Conservation (phyloP, 2,888 invertebrate species). For the Caenorhabditis wallacei region DNA sequence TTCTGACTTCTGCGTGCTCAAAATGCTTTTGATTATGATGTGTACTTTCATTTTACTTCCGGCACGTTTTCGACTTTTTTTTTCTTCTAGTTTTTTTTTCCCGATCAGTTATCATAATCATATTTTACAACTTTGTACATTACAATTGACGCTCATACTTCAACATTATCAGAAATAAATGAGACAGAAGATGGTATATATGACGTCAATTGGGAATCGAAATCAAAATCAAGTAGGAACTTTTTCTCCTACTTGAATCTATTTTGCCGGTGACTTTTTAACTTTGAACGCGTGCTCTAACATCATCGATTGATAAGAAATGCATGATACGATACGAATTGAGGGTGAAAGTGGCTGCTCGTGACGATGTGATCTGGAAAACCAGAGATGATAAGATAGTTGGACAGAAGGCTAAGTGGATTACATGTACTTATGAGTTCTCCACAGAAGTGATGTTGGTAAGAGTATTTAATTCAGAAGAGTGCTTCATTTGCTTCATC, state of each 20-base stretch:
- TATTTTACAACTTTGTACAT: slow-evolving; percentile 54
- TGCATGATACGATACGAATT: slow-evolving; percentile 16
- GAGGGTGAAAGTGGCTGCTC: slow-evolving; percentile 14
- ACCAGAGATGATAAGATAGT: slow-evolving; percentile 36
- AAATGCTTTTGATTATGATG: slow-evolving; percentile 17
- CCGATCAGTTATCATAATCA: slow-evolving; percentile 15
- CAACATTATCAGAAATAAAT: slow-evolving; percentile 31
- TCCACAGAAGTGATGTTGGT: slow-evolving; percentile 66
- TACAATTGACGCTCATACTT: slow-evolving; percentile 48
- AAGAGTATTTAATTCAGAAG: slow-evolving; percentile 67
- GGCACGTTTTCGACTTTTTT: background rate
- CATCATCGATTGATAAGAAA: slow-evolving; percentile 52
- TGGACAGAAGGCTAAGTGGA: slow-evolving; percentile 45
- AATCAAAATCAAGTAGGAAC: slow-evolving; percentile 14
- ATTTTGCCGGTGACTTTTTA: slow-evolving; percentile 35
- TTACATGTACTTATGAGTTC: slow-evolving; percentile 59
- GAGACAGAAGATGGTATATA: background rate
- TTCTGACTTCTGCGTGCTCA: slow-evolving; percentile 52
- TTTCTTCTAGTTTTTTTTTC: background rate
- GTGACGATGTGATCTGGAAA: slow-evolving; percentile 58
- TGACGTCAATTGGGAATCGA: slow-evolving; percentile 28
- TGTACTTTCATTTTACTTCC: slow-evolving; percentile 26
- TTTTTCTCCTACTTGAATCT: slow-evolving; percentile 11
- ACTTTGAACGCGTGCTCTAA: slow-evolving; percentile 51
- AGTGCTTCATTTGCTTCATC: slow-evolving; percentile 70